Base-by-base conservation (phyloP, 2,888 invertebrate genomes). In the Oconnorella tubifera region DNA sequence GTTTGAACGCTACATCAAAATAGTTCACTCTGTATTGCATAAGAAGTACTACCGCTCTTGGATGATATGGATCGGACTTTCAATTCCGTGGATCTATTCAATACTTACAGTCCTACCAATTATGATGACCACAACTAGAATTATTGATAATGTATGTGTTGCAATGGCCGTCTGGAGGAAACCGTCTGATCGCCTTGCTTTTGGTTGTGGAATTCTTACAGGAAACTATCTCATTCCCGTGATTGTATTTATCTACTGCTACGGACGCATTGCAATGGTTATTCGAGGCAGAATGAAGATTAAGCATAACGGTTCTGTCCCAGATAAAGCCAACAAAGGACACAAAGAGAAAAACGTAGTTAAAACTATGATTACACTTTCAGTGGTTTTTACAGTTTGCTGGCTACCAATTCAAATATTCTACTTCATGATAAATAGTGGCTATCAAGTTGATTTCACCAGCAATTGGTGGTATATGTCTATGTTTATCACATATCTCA, bases 361-460 rank as follows among this genome's bases (percentile, higher is more conserved):
- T 19, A 10, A 51, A 25, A 51, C 53, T 4, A 19, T 51, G 53
- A 25, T 51, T 6, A 23, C 25, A 19, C 14, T 51, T 25, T 51
- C 53, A 51, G 53, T 23, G 23, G 53, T 25, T 19, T 51, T 51
- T 27, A 27, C 53, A 6, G 14, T 51, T 27, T 51, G 53, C 53
- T 51, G 53, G 53, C 53, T 51, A 23, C 53, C 53, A 27, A 51
- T 51, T n/a, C n/a, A n/a, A n/a, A n/a, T n/a, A n/a, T n/a, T n/a
- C n/a, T n/a, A n/a, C n/a, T n/a, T n/a, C n/a, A n/a, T n/a, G n/a
- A n/a, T n/a, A n/a, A n/a, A n/a, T n/a, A n/a, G n/a, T n/a, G n/a
- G n/a, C n/a, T n/a, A n/a, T n/a, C n/a, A n/a, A n/a, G n/a, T n/a
- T n/a, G n/a, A n/a, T n/a, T n/a, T n/a, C n/a, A n/a, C n/a, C n/a